Conservation (phyloP, 2,888 invertebrate genomes). For the Ormyrus nitidulus region DNA sequence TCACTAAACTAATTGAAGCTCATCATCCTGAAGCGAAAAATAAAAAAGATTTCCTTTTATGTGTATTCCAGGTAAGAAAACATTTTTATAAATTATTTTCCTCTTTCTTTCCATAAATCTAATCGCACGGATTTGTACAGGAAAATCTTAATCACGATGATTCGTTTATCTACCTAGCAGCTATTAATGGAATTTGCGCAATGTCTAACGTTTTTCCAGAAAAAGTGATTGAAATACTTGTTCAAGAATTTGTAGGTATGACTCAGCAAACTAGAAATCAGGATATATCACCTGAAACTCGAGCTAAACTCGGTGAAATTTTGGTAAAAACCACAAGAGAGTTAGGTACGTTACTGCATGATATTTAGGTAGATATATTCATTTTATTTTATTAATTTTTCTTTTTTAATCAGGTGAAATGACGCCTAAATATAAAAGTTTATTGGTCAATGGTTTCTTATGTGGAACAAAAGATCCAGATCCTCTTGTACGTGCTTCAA, state of each 20-base stretch:
- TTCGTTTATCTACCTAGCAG: constrained; percentile 88
- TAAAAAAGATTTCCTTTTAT: constrained; percentile 82
- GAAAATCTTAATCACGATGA: constrained; percentile 87
- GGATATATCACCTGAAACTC: constrained; percentile 78
- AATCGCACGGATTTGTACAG: constrained; percentile 72
- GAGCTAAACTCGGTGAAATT: constrained; percentile 89
- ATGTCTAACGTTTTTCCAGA: constrained; percentile 82
- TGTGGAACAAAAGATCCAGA: constrained; percentile 83
- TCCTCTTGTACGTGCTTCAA: constrained; percentile 85
- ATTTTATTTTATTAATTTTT: constrained; percentile 56
- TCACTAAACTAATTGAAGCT: constrained; percentile 84
- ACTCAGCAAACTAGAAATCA: constrained; percentile 68
- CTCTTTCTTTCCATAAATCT: constrained; percentile 17
- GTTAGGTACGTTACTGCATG: constrained; percentile 79
- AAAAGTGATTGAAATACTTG: constrained; percentile 81
- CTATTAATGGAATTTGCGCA: constrained; percentile 85
- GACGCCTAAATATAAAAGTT: constrained; percentile 82
- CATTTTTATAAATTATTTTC: constrained; percentile 30
- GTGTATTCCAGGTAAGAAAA: constrained; percentile 82
- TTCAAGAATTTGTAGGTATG: constrained; percentile 80
- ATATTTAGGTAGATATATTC: background rate
- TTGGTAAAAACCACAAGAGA: constrained; percentile 84
- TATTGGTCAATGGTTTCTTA: constrained; percentile 84
- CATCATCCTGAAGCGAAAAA: constrained; percentile 81
- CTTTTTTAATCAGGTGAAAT: constrained; percentile 80